These are phyloP conservation scores for Bombus difficillimus DNA, from an alignment of 1,140 invertebrate genomes.

Conservation along the genomic window DNA sequence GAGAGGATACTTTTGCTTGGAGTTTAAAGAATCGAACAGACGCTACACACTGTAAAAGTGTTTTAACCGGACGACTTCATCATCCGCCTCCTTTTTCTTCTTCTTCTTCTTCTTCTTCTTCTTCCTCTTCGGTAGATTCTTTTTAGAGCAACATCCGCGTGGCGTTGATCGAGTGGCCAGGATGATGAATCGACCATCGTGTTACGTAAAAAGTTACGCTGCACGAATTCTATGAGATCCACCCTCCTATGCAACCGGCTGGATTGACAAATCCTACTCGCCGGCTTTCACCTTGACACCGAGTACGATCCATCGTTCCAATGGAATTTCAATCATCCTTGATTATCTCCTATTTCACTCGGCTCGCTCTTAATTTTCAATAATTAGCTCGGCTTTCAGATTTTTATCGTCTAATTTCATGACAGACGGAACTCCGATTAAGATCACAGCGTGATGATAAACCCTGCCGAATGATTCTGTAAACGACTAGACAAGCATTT, in stretches of 20 bases:
- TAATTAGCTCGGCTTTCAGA: neutral
- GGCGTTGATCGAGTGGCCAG: conserved; percentile 64
- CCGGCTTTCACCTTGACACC: neutral
- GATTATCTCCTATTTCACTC: neutral
- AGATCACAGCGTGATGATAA: neutral
- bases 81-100: conserved; percentile 17
- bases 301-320: neutral
- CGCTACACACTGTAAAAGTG: no score
- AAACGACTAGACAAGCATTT: neutral
- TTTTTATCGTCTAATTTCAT: neutral
- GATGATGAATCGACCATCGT: conserved; percentile 67
- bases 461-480: no score
- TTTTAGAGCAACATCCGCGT: conserved; percentile 34
- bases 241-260: neutral
- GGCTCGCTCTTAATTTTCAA: neutral
- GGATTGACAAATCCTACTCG: conserved; percentile 58
- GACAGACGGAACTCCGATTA: neutral
- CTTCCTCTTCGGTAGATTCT: neutral
- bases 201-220: conserved; percentile 50
- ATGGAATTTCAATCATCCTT: neutral
- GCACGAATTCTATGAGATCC: conserved; percentile 48
- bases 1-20: no score
- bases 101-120: conserved; percentile 13
- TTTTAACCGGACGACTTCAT: neutral
- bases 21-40: no score